phyloP scores from a whole-genome alignment of 2,888 invertebrate genomes.

The Athrips mouffetella region DNA sequence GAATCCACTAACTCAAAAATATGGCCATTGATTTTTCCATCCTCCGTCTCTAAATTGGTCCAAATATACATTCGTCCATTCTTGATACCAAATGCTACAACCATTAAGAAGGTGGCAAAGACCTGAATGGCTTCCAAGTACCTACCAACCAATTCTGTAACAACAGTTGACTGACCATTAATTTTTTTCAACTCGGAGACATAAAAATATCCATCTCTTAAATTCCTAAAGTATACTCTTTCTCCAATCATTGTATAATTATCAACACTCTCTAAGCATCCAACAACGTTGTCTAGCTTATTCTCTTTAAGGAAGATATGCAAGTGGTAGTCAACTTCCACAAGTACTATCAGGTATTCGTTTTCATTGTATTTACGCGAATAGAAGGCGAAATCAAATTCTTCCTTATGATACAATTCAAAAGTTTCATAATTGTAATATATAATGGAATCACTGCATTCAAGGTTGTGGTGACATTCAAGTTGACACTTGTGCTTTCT shows the following conservation, averaged over 20 bases:
- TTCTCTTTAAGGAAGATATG: not conserved
- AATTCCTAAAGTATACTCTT: not conserved
- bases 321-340: not conserved
- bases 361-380: not conserved
- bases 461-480: not conserved
- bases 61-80: not conserved
- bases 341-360: not conserved
- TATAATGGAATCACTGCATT: slow-evolving; percentile 1
- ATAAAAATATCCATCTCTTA: not conserved
- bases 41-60: slow-evolving; percentile 6
- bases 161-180: not conserved
- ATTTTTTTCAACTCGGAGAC: not conserved
- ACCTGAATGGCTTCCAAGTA: not conserved
- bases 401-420: not conserved
- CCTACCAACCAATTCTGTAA: not conserved
- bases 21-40: not conserved
- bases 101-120: not conserved
- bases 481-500: no score
- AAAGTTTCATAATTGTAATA: slow-evolving; percentile 1
- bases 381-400: not conserved
- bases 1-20: not conserved
- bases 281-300: not conserved
- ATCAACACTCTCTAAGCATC: not conserved
- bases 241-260: not conserved
- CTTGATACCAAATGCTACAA: not conserved